Conservation (phyloP, 2,113 vertebrate genomes). For the Ivindomyrus marchei region DNA sequence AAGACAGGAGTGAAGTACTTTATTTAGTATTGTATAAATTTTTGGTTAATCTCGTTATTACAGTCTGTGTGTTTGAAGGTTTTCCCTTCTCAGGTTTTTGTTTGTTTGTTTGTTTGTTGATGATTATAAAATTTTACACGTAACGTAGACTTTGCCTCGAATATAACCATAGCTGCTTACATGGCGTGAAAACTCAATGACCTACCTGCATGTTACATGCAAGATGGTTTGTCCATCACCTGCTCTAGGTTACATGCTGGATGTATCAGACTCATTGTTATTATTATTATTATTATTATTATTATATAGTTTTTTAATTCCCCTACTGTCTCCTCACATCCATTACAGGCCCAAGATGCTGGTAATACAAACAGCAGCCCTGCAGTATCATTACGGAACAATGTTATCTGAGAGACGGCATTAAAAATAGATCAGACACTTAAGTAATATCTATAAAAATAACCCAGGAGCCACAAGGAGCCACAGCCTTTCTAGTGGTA, state of each 20-base stretch:
- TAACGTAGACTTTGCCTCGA: background rate
- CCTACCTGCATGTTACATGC: background rate
- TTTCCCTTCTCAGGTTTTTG: background rate
- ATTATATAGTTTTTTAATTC: background rate
- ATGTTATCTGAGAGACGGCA: background rate
- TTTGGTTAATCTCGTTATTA: background rate
- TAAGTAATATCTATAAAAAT: slow-evolving; percentile 18
- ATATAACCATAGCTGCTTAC: background rate
- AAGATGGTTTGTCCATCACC: background rate
- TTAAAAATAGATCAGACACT: slow-evolving; percentile 14
- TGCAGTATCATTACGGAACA: background rate
- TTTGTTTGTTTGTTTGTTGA: background rate
- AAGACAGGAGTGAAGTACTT: background rate
- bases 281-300: background rate
- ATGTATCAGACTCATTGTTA: background rate
- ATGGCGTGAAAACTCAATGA: background rate
- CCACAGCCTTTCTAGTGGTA: background rate
- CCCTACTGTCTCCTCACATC: background rate
- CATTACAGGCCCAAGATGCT: background rate
- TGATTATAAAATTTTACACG: background rate
- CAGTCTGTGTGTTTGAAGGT: background rate
- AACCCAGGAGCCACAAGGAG: background rate
- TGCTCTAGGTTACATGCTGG: background rate
- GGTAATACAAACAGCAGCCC: background rate
- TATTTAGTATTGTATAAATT: background rate